A percentile compares a stretch with the other conserved stretches of the same genome.
Evolutionary conservation across 2,113 vertebrate genomes (phyloP).

Genomic region (Trachemys scripta): DNA sequence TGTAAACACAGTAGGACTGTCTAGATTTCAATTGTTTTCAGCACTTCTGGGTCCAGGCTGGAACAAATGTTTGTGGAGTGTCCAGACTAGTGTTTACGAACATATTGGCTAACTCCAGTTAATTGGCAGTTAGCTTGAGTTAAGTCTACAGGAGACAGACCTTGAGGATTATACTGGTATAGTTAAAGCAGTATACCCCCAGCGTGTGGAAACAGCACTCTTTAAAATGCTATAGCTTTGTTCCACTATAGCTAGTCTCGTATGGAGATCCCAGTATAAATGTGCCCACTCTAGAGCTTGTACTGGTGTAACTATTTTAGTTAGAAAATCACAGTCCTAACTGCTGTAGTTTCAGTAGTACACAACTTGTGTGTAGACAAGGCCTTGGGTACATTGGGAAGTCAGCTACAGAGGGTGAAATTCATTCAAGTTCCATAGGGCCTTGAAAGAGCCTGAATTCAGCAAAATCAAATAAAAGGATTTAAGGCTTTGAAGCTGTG

Average conservation of each 20-base stretch:
- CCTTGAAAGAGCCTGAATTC: background rate
- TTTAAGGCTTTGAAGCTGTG: background rate
- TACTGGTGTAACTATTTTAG: background rate
- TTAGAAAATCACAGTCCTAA: background rate
- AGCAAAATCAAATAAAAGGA: background rate
- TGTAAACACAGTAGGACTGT: background rate
- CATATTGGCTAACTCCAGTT: background rate
- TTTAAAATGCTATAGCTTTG: background rate
- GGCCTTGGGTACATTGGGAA: background rate
- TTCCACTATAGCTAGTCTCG: background rate
- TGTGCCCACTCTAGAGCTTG: background rate
- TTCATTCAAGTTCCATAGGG: rapidly evolving
- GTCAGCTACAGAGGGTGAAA: background rate
- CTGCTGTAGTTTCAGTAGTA: background rate
- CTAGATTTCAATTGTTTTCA: background rate
- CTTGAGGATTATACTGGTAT: background rate
- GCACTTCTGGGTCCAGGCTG: background rate
- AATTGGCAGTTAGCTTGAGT: background rate
- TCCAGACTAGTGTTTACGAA: background rate
- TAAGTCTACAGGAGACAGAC: background rate
- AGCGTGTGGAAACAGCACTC: background rate
- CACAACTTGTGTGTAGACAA: background rate
- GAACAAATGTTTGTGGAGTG: background rate
- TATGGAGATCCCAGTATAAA: background rate
- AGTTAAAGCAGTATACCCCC: background rate